These are phyloP conservation scores for Phrynocephalus forsythii DNA, from an alignment of 2,797 vertebrate species.

Conservation along the genomic window DNA sequence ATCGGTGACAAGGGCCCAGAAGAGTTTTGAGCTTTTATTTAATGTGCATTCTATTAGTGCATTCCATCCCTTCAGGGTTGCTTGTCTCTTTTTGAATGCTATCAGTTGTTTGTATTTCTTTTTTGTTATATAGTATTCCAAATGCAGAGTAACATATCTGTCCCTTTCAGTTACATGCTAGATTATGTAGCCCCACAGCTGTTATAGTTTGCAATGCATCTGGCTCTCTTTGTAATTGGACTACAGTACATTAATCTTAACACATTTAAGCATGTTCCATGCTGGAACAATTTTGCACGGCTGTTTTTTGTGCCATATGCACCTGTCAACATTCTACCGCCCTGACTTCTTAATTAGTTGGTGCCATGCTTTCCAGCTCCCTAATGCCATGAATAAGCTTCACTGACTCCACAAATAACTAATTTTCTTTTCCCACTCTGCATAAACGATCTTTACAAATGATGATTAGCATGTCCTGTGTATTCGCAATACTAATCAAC, in stretches of 20 bases:
- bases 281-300: constrained; percentile 14
- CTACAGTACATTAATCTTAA: constrained; percentile 20
- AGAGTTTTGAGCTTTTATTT: too few relatives aligned
- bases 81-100: too few relatives aligned
- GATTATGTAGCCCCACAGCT: not conserved
- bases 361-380: not conserved
- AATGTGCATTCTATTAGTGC: too few relatives aligned
- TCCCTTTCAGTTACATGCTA: not conserved
- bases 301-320: not conserved
- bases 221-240: constrained; percentile 16
- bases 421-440: not conserved
- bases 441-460: not conserved
- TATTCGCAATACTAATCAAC: not conserved
- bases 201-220: not conserved
- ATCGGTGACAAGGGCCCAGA: too few relatives aligned
- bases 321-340: not conserved
- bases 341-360: not conserved
- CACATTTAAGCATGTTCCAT: constrained; percentile 9
- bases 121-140: too few relatives aligned
- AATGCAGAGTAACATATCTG: not conserved
- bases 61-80: too few relatives aligned
- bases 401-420: not conserved
- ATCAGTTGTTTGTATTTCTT: too few relatives aligned
- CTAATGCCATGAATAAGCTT: not conserved
- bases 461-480: not conserved